Base-by-base conservation (phyloP, 2,888 invertebrate genomes). In the Chloroclysta siterata region DNA sequence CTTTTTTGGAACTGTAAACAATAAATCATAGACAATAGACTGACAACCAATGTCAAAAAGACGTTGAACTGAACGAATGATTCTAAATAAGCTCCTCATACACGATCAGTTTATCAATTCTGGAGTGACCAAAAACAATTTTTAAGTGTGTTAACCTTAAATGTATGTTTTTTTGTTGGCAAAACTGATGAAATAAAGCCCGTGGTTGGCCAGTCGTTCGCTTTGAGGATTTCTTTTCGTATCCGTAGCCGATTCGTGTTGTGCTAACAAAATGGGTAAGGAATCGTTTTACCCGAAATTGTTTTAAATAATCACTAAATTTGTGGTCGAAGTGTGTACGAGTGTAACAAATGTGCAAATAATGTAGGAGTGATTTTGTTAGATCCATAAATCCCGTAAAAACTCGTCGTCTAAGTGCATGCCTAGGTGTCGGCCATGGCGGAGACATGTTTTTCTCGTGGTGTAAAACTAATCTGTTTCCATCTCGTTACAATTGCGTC, bases 361-460 rank as follows among this genome's bases (percentile, higher is more conserved):
- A 46, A 70, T 75, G 73, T 78, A 76, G 71, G 76, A 89, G 91
- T 92, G 89, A 75, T 78, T 70, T 68, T 74, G 59, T 74, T 57
- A 63, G 60, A 63, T 63, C 65, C 65, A 61, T 66, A 71, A 71
- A 68, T 60, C 52, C 63, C 51, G 13, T 64, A 71, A 75, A 76
- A 72, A 68, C 61, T 59, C 53, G 61, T 72, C 66, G 71, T 72
- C 63, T 70, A 70, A 66, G 75, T 79, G 81, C 84, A 86, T 83
- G 88, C 87, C 81, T 87, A 85, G 85, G 85, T 88, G 92, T 90
- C 91, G 87, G 93, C 90, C 91, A 93, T 93, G 88, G 93, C 91
- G 91, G 85, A 89, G 93, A 93, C 93, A 93, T 93, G 93, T 91
- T 93, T 91, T 89, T 93, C 93, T 91, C 93, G 93, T 93, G 92